phyloP scores from a whole-genome alignment of 2,888 invertebrate species.

The Hypselothyrea guttata region DNA sequence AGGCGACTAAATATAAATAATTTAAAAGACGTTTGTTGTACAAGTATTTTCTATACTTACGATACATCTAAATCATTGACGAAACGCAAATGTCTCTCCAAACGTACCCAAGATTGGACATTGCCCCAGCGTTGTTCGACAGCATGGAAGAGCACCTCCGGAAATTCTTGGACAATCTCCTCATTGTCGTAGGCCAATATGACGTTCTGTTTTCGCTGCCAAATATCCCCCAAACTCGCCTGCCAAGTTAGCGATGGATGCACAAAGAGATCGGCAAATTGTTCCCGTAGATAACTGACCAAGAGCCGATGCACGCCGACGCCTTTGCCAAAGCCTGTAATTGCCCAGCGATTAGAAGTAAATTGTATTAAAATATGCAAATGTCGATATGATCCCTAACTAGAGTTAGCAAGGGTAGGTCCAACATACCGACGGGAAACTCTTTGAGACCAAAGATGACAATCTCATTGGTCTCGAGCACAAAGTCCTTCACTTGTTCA shows the following conservation, averaged over 20 bases:
- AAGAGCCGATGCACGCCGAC: conserved; percentile 83
- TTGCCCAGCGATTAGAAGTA: neutral
- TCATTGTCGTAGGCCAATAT: conserved; percentile 84
- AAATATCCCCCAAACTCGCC: conserved; percentile 83
- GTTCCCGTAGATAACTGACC: conserved; percentile 83
- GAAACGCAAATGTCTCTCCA: conserved; percentile 83
- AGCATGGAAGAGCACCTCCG: conserved; percentile 83
- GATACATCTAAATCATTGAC: conserved; percentile 72
- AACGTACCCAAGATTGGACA: conserved; percentile 83
- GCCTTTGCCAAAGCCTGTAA: conserved; percentile 82
- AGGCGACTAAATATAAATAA: conserved; percentile 56
- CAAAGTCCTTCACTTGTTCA: conserved; percentile 84
- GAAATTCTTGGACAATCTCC: conserved; percentile 78
- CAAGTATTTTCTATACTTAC: conserved; percentile 62
- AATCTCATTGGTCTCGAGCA: conserved; percentile 84
- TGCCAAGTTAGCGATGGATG: conserved; percentile 83
- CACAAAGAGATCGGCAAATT: conserved; percentile 83
- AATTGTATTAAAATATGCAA: neutral
- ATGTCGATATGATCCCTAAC: no score
- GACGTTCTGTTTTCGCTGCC: conserved; percentile 83
- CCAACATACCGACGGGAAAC: conserved; percentile 84
- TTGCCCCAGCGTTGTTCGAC: conserved; percentile 87
- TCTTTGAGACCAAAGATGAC: conserved; percentile 85
- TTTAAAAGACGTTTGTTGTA: neutral
- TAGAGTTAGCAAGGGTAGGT: no score